phyloP scores from a whole-genome alignment of 2,797 vertebrate genomes.

The Threskiornis aethiopicus region DNA sequence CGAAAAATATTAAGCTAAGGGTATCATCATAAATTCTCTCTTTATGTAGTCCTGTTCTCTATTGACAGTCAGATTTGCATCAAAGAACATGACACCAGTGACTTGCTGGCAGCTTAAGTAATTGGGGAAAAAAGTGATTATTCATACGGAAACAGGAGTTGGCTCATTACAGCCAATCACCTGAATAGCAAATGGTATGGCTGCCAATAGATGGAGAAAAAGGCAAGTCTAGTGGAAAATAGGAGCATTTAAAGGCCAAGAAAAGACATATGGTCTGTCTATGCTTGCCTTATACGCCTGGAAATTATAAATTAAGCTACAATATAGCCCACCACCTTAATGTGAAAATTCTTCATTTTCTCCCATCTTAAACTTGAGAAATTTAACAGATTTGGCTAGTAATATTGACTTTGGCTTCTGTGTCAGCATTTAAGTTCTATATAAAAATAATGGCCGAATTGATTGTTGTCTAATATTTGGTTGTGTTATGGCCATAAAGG shows the following conservation, averaged over 20 bases:
- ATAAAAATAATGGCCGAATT: not conserved
- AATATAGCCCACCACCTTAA: constrained; percentile 55
- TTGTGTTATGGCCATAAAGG: not conserved
- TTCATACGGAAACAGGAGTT: constrained; percentile 66
- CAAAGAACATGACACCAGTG: constrained; percentile 61
- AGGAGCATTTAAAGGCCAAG: constrained; percentile 72
- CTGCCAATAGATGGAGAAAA: constrained; percentile 70
- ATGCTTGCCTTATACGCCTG: constrained; percentile 66
- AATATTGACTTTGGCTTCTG: not conserved
- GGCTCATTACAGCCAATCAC: constrained; percentile 70
- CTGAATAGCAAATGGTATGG: constrained; percentile 70
- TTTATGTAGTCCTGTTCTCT: constrained; percentile 17
- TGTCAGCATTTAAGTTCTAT: not conserved
- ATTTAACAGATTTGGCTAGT: not conserved
- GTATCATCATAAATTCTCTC: constrained; percentile 2
- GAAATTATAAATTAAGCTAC: constrained; percentile 69
- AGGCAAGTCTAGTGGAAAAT: constrained; percentile 74
- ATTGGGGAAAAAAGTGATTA: constrained; percentile 67
- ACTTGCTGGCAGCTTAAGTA: constrained; percentile 70
- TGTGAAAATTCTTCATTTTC: constrained; percentile 28
- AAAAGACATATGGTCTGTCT: constrained; percentile 71
- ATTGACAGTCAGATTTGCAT: constrained; percentile 57
- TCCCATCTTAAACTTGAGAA: constrained; percentile 10
- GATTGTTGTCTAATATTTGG: not conserved
- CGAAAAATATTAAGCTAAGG: constrained; percentile 31